These are phyloP conservation scores for Sisor rabdophorus DNA, from an alignment of 2,113 vertebrate genomes.

Conservation along the genomic window DNA sequence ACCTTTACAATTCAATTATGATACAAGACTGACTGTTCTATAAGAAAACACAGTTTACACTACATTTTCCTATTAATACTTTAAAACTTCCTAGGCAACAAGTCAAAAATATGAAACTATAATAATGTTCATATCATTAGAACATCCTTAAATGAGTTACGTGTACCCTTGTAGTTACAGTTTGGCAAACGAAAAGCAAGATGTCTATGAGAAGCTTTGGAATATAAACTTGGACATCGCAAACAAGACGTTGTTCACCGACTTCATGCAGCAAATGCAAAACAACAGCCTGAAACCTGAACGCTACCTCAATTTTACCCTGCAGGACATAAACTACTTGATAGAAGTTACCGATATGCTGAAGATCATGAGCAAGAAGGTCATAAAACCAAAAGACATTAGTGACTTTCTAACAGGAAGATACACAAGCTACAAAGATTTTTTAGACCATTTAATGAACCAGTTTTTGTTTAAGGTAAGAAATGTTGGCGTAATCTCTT, in stretches of 20 bases:
- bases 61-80: too few relatives aligned
- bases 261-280: slow-evolving; percentile 43
- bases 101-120: background rate
- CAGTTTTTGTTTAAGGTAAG: slow-evolving; percentile 43
- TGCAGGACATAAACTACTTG: slow-evolving; percentile 43
- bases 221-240: slow-evolving; percentile 32
- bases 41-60: too few relatives aligned
- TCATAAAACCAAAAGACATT: background rate
- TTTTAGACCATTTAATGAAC: background rate
- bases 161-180: slow-evolving; percentile 1
- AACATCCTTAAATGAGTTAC: background rate
- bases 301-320: slow-evolving; percentile 37
- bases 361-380: slow-evolving; percentile 19
- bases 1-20: background rate
- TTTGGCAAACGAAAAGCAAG: background rate
- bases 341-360: slow-evolving; percentile 38
- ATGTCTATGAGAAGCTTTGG: slow-evolving; percentile 47
- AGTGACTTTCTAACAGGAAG: slow-evolving; percentile 17
- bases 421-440: slow-evolving; percentile 22
- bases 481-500: too few relatives aligned
- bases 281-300: slow-evolving; percentile 40
- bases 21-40: too few relatives aligned
- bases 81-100: too few relatives aligned
- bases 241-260: background rate
- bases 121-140: background rate